A percentile compares a stretch with the other conserved stretches of the same genome.
These are phyloP conservation scores for Lucinisca nassula DNA, from an alignment of 2,888 invertebrate species.

Conservation along the genomic window DNA sequence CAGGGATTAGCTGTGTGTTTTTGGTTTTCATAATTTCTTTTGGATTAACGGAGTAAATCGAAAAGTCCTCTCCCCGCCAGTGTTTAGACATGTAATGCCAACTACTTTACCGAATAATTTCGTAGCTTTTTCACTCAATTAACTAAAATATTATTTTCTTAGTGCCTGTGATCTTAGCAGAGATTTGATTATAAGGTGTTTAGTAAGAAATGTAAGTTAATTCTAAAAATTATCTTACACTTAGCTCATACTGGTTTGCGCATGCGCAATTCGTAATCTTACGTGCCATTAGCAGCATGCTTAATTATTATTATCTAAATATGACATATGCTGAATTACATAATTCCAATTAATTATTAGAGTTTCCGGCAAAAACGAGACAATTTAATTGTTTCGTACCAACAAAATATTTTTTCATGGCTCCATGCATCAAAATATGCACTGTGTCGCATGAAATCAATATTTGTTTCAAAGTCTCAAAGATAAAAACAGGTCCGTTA, in stretches of 20 bases:
- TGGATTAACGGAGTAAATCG: background rate
- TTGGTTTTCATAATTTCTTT: background rate
- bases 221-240: background rate
- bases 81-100: background rate
- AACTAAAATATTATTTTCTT: background rate
- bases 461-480: no score
- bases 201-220: conserved; percentile 17
- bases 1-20: background rate
- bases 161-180: background rate
- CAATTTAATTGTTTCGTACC: background rate
- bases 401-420: no score
- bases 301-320: conserved; percentile 7
- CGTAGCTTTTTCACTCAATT: background rate
- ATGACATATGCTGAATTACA: background rate
- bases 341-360: background rate
- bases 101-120: background rate
- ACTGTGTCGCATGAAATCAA: no score
- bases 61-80: background rate
- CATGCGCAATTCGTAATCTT: background rate
- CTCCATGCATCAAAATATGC: no score
- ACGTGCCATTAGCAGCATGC: conserved; percentile 6
- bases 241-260: background rate
- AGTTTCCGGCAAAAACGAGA: background rate
- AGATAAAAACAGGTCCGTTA: no score
- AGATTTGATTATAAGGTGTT: conserved; percentile 1